Evolutionary conservation across 2,113 vertebrate genomes (phyloP).

Genomic region (Lepisosteus oculatus): DNA sequence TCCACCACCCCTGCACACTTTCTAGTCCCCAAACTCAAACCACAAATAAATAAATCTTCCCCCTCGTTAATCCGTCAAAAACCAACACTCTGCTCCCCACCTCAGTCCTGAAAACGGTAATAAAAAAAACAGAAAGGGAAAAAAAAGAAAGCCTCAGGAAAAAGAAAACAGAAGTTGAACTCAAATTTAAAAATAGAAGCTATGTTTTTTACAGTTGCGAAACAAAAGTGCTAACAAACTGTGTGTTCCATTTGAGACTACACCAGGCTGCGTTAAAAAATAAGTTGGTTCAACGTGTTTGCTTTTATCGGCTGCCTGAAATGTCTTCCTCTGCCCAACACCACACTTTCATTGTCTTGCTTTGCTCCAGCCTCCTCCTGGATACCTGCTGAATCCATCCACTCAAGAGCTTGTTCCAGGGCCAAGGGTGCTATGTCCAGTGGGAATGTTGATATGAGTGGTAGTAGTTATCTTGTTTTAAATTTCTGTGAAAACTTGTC

Average conservation of each 20-base stretch:
- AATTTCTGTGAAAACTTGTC: conserved; percentile 20
- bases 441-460: conserved; percentile 68
- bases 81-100: conserved; percentile 18
- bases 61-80: conserved; percentile 31
- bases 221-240: conserved; percentile 18
- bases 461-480: conserved; percentile 45
- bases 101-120: conserved; percentile 33
- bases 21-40: conserved; percentile 28
- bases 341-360: conserved; percentile 34
- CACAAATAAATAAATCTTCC: conserved; percentile 36
- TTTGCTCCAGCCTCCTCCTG: conserved; percentile 30
- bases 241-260: not conserved
- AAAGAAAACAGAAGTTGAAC: conserved; percentile 16
- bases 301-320: conserved; percentile 44
- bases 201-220: conserved; percentile 17
- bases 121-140: conserved; percentile 15
- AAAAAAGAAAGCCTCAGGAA: conserved; percentile 11
- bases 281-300: conserved; percentile 11
- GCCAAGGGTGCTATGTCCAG: conserved; percentile 49
- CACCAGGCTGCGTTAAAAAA: not conserved
- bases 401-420: conserved; percentile 30
- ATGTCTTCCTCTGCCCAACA: conserved; percentile 36
- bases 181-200: conserved; percentile 12
- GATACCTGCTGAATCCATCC: conserved; percentile 31
- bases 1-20: conserved; percentile 17